Conservation (phyloP, 2,113 vertebrate species). For the Synchiropus splendidus region DNA sequence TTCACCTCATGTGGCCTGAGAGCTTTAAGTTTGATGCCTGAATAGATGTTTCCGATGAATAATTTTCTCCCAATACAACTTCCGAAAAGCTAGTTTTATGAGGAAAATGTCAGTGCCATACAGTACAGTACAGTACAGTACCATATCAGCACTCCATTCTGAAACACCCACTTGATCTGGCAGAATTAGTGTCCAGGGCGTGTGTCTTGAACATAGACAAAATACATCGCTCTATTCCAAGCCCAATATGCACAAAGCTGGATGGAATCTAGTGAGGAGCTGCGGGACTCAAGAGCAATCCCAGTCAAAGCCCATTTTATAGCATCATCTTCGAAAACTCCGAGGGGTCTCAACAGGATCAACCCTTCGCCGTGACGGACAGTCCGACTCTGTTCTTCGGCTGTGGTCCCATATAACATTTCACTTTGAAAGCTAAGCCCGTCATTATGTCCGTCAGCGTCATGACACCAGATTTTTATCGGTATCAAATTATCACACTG, state of each 20-base stretch:
- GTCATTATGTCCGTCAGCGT: conserved; percentile 32
- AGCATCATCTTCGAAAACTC: conserved; percentile 14
- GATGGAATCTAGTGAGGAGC: conserved; percentile 5
- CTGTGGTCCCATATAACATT: conserved; percentile 30
- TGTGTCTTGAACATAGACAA: no score
- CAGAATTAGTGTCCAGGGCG: no score
- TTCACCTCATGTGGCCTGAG: no score
- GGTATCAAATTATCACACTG: conserved; percentile 44
- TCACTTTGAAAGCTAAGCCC: conserved; percentile 32
- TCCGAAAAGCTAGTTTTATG: no score
- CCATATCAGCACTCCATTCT: no score
- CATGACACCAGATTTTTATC: conserved; percentile 46
- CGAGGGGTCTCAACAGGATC: conserved; percentile 15
- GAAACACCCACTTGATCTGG: no score
- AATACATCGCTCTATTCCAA: not conserved
- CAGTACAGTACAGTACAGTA: no score
- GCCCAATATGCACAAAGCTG: conserved; percentile 8
- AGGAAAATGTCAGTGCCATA: no score
- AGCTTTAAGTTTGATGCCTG: no score
- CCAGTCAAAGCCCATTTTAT: conserved; percentile 17
- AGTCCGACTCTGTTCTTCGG: conserved; percentile 11
- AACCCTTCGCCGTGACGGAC: conserved; percentile 21
- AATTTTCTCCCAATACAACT: no score
- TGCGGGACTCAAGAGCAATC: conserved; percentile 9
- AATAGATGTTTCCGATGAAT: no score